Percentiles rank a stretch among this genome's conserved stretches.
phyloP scores from a whole-genome alignment of 64 coral and sea anemone genomes.

The Platygyra sinensis region DNA sequence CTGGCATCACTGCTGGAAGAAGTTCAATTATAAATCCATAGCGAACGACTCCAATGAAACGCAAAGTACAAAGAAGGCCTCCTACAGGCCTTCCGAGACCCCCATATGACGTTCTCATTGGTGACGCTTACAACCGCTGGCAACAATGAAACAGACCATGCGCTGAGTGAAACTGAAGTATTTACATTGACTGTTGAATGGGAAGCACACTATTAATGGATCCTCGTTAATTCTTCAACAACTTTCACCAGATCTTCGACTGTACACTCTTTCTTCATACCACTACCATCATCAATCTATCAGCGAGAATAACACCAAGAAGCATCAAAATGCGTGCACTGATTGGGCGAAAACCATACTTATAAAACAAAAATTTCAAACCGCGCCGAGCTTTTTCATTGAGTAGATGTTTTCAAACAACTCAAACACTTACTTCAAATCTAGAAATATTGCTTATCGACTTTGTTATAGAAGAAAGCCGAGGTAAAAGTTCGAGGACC shows the following conservation, averaged over 20 bases:
- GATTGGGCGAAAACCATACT: too few relatives aligned
- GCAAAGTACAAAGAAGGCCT: neutral
- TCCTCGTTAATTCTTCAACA: constrained; percentile 93
- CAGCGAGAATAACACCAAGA: neutral
- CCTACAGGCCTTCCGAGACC: neutral
- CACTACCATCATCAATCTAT: constrained; percentile 88
- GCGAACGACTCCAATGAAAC: neutral
- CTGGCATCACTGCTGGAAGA: too few relatives aligned
- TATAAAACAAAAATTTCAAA: too few relatives aligned
- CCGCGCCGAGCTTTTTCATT: too few relatives aligned
- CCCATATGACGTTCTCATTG: neutral
- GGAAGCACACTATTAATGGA: constrained; percentile 59
- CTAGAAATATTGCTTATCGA: too few relatives aligned
- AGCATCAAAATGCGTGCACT: neutral
- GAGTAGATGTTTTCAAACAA: too few relatives aligned
- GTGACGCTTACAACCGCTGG: neutral
- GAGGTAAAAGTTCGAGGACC: too few relatives aligned
- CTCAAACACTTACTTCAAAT: too few relatives aligned
- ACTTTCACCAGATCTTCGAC: constrained; percentile 95
- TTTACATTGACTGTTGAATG: neutral
- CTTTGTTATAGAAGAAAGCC: too few relatives aligned
- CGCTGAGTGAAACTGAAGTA: neutral
- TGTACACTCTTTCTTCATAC: constrained; percentile 91
- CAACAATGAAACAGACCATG: neutral
- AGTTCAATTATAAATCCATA: too few relatives aligned